Conservation (phyloP, 2,888 invertebrate genomes). For the Nemapogon koenigi region DNA sequence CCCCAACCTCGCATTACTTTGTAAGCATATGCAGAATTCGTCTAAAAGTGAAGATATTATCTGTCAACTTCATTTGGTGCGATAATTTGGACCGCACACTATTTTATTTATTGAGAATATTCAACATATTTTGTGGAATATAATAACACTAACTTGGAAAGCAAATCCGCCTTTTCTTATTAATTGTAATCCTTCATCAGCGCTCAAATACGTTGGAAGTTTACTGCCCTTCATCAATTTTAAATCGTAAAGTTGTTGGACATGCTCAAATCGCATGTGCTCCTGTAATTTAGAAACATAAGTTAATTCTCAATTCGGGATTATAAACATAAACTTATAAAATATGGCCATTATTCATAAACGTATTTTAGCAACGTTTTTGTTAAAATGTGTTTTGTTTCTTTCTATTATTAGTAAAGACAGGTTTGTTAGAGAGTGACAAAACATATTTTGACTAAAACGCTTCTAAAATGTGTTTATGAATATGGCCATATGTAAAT, state of each 20-base stretch:
- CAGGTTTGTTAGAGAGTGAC: too few species aligned
- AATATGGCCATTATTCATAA: too few species aligned
- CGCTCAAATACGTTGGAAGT: constrained; percentile 2
- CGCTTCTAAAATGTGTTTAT: too few species aligned
- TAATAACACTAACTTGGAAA: not conserved
- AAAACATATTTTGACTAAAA: too few species aligned
- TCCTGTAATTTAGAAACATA: too few species aligned
- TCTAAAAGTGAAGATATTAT: not conserved
- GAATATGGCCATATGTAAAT: too few species aligned
- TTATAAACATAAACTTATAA: too few species aligned
- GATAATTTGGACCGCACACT: not conserved
- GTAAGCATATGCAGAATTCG: constrained; percentile 5
- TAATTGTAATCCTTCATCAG: not conserved
- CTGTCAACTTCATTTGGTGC: not conserved
- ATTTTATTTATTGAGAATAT: not conserved
- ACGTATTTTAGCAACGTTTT: too few species aligned
- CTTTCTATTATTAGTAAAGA: too few species aligned
- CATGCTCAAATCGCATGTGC: constrained; percentile 2
- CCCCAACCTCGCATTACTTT: constrained; percentile 6
- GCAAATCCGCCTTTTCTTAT: constrained; percentile 2
- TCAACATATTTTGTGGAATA: not conserved
- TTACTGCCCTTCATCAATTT: constrained; percentile 3
- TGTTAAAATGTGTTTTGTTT: too few species aligned
- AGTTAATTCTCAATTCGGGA: too few species aligned
- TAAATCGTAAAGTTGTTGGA: not conserved